Base-by-base conservation (phyloP, 2,888 invertebrate genomes). In the Xestia xanthographa region DNA sequence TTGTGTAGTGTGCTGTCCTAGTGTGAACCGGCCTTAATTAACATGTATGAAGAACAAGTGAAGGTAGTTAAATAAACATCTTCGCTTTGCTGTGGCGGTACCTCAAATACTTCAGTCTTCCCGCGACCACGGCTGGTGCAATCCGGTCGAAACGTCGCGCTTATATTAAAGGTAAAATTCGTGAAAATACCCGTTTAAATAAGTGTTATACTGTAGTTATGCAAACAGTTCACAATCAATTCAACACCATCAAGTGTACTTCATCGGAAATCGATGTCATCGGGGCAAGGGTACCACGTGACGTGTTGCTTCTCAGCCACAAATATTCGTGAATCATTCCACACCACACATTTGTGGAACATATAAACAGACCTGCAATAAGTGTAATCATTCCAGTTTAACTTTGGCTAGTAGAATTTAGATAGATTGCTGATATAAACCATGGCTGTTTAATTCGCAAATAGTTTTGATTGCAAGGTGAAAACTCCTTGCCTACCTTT, bases 401-500 rank as follows among this genome's bases (percentile, higher is more conserved):
- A 71, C 66, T 66, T 70, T 48, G 41, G 58, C 43, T 22, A 8
- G 69, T 78, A 65, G 70, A 75, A 78, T 81, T 84, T 58, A 75
- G 80, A 77, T 66, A 68, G 78, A 87, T 79, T 73, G 38, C 73
- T 65, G 73, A 84, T 65, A 72, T 66, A 69, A 79, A 84, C 83
- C 75, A 75, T 34, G 48, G 79, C 63, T 71, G 62, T 74, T 65
- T 68, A 29, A 45, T 86, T 83, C 65, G 66, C 26, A 84, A 86
- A 85, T 84, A 86, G 73, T 72, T 78, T 83, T 70, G 60, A 78
- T 75, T 62, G 75, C 86, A 79, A 84, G 79, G 83, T 86, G 75
- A 86, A 34, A 86, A 75, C 65, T 75, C 69, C 67, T 74, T 79
- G 66, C 63, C 66, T 82, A 75, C 79, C 58, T 72, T 66, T 63